phyloP scores from a whole-genome alignment of 2,888 invertebrate species.

The Lasius platythorax region DNA sequence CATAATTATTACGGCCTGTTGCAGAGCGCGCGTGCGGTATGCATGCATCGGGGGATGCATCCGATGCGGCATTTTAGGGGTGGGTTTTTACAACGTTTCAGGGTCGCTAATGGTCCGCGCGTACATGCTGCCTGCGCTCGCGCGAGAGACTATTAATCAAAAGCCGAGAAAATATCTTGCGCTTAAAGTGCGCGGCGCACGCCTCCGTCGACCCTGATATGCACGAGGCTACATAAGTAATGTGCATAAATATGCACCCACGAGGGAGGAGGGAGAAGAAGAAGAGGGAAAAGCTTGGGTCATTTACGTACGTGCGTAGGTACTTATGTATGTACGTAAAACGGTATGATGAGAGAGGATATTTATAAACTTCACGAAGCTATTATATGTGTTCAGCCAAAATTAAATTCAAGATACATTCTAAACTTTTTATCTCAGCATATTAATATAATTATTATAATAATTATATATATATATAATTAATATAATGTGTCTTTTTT shows the following conservation, averaged over 20 bases:
- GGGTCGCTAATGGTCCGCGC: conserved; percentile 67
- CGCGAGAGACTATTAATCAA: conserved; percentile 68
- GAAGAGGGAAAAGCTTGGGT: conserved; percentile 15
- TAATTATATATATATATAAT: not conserved
- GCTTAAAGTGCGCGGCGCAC: conserved; percentile 64
- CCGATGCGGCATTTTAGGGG: conserved; percentile 46
- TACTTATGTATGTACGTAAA: too few relatives aligned
- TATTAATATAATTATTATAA: not conserved
- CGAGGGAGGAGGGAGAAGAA: not conserved
- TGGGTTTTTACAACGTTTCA: conserved; percentile 60
- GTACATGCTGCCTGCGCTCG: conserved; percentile 46
- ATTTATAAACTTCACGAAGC: not conserved
- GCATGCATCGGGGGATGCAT: conserved; percentile 25
- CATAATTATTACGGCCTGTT: conserved; percentile 57
- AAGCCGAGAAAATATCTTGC: conserved; percentile 69
- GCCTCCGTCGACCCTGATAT: conserved; percentile 57
- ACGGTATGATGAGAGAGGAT: not conserved
- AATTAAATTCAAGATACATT: not conserved
- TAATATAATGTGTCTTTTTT: not conserved
- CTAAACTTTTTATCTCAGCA: not conserved
- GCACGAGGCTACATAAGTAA: conserved; percentile 66
- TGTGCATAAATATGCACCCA: conserved; percentile 68
- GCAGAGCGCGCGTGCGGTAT: conserved; percentile 38
- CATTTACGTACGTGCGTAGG: too few relatives aligned
- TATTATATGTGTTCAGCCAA: not conserved